These are phyloP conservation scores for Cartodere bifasciata DNA, from an alignment of 2,888 invertebrate genomes.

Conservation along the genomic window DNA sequence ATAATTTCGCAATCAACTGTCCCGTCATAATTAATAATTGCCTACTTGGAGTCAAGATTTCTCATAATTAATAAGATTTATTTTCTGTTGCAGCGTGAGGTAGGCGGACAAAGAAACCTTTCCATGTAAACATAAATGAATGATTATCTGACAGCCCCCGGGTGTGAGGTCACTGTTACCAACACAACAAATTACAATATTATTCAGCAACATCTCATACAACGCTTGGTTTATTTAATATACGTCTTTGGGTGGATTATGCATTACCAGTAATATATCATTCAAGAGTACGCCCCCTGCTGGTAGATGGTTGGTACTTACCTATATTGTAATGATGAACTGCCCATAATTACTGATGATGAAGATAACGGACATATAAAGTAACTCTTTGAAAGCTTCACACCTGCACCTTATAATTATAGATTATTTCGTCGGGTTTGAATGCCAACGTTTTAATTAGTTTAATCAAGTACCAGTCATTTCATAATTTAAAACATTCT, in stretches of 20 bases:
- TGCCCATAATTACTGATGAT: conserved; percentile 27
- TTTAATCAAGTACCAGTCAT: no score
- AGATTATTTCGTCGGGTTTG: no score
- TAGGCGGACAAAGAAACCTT: conserved; percentile 27
- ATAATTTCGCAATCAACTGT: no score
- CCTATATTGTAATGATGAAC: conserved; percentile 29
- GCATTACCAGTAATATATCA: conserved; percentile 28
- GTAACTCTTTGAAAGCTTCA: conserved; percentile 26
- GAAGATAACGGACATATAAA: conserved; percentile 24
- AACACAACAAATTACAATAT: conserved; percentile 32
- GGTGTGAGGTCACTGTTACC: conserved; percentile 29
- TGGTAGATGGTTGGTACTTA: no score
- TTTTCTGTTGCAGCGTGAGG: no score
- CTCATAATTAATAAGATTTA: no score
- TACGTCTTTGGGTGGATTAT: conserved; percentile 27
- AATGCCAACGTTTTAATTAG: no score
- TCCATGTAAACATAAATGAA: conserved; percentile 28
- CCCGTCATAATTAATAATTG: no score
- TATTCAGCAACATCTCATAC: conserved; percentile 29
- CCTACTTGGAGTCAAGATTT: no score
- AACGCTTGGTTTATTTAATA: conserved; percentile 28
- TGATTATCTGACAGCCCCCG: conserved; percentile 27
- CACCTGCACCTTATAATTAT: conserved; percentile 22
- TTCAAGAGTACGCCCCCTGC: conserved; percentile 27
- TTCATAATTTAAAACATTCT: no score